Conservation (phyloP, 2,888 invertebrate species). For the Drosophila leonis region DNA sequence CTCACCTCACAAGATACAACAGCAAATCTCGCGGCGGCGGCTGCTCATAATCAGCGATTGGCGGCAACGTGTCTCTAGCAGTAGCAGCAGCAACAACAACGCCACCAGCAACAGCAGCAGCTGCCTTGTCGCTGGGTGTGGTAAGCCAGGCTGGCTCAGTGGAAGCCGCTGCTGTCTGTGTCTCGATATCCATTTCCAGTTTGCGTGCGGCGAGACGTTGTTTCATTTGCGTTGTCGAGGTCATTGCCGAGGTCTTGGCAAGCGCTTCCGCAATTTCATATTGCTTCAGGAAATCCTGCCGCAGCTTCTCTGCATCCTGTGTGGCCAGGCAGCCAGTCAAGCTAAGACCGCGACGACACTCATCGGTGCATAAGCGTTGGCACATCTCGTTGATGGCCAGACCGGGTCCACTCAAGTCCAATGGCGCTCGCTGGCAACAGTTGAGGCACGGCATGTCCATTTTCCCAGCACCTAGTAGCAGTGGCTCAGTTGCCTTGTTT, state of each 20-base stretch:
- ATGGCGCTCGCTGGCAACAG: slow-evolving; percentile 64
- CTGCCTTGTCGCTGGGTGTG: slow-evolving; percentile 47
- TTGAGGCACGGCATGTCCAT: slow-evolving; percentile 71
- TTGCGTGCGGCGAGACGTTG: slow-evolving; percentile 87
- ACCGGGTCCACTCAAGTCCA: slow-evolving; percentile 38
- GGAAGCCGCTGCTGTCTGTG: slow-evolving; percentile 29
- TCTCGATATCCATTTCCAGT: slow-evolving; percentile 86
- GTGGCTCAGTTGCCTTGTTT: slow-evolving; percentile 19
- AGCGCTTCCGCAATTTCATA: slow-evolving; percentile 87
- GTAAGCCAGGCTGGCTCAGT: slow-evolving; percentile 33
- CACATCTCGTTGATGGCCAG: slow-evolving; percentile 82
- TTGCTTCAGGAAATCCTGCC: slow-evolving; percentile 85
- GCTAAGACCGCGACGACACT: slow-evolving; percentile 74
- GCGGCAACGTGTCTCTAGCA: slow-evolving; percentile 68
- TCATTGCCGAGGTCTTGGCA: slow-evolving; percentile 87
- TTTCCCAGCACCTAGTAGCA: slow-evolving; percentile 52
- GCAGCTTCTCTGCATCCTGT: slow-evolving; percentile 46
- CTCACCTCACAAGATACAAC: slow-evolving; percentile 89
- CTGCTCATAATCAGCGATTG: slow-evolving; percentile 85
- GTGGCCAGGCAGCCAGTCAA: slow-evolving; percentile 52
- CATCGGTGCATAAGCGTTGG: slow-evolving; percentile 77
- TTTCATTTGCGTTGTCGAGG: slow-evolving; percentile 86
- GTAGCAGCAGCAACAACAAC: slow-evolving; percentile 28
- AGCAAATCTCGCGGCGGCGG: slow-evolving; percentile 88
- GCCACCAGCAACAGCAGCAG: slow-evolving; percentile 38